Evolutionary conservation across 1,140 invertebrate genomes (phyloP).

Genomic region (Cotesia chilonis): DNA sequence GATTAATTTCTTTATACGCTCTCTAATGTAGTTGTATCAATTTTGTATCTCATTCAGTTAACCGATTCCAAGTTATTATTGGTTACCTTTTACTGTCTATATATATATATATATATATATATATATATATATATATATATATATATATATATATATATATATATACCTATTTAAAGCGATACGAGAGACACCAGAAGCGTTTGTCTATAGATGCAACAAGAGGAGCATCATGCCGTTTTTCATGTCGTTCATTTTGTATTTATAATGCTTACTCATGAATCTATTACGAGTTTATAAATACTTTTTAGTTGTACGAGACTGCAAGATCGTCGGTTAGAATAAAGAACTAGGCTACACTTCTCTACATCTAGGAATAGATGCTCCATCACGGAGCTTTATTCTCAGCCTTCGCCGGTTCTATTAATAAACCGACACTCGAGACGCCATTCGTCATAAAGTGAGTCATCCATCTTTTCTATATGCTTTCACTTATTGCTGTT

Average conservation of each 20-base stretch:
- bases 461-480: constrained; percentile 13
- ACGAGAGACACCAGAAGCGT: not conserved
- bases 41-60: constrained; percentile 12
- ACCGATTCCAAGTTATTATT: not conserved
- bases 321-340: constrained; percentile 10
- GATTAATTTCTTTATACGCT: not conserved
- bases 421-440: constrained; percentile 27
- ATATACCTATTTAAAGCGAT: constrained; percentile 2
- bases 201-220: not conserved
- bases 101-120: not conserved
- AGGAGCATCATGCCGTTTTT: not conserved
- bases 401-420: constrained; percentile 15
- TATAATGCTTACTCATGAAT: not conserved
- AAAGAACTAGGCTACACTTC: constrained; percentile 20
- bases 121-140: too few relatives aligned
- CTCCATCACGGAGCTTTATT: constrained; percentile 23
- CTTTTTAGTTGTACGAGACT: not conserved
- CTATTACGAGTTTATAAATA: constrained; percentile 17
- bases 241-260: not conserved
- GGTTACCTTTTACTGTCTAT: not conserved
- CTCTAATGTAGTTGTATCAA: not conserved
- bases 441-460: constrained; percentile 20
- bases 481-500: not conserved
- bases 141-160: too few relatives aligned
- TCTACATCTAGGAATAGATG: constrained; percentile 18